Evolutionary conservation across 2,113 vertebrate genomes (phyloP).

Genomic region (Crotalus horridus): DNA sequence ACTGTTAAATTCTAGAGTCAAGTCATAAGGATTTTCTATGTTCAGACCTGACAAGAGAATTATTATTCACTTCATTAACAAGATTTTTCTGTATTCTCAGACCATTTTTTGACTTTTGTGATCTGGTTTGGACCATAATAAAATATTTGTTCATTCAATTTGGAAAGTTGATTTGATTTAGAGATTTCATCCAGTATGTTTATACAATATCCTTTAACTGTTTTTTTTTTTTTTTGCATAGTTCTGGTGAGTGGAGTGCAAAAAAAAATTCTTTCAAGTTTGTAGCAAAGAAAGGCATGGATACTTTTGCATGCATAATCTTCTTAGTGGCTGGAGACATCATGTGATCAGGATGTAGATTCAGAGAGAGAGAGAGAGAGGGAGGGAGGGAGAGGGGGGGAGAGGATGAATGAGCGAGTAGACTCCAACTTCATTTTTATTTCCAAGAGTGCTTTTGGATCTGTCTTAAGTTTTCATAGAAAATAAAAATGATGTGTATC

Average conservation of each 20-base stretch:
- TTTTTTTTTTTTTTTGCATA: background rate
- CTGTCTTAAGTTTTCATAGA: background rate
- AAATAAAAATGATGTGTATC: background rate
- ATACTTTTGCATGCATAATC: background rate
- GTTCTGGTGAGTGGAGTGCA: background rate
- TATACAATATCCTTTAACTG: background rate
- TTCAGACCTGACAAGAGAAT: background rate
- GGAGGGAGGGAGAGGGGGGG: fast-evolving
- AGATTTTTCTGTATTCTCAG: background rate
- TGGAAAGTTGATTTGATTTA: background rate
- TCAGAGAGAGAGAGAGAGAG: background rate
- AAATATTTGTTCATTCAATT: background rate
- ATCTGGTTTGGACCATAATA: background rate
- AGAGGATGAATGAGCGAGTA: background rate
- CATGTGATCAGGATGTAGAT: background rate
- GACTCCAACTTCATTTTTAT: background rate
- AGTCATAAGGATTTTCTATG: background rate
- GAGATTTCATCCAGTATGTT: background rate
- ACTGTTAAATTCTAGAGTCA: background rate
- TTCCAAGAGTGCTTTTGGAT: background rate
- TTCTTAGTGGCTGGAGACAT: background rate
- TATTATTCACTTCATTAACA: background rate
- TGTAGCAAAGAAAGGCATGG: background rate
- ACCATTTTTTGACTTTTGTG: background rate
- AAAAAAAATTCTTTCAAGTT: background rate